Conservation (phyloP, 2,113 vertebrate genomes). For the Piprites chloris region DNA sequence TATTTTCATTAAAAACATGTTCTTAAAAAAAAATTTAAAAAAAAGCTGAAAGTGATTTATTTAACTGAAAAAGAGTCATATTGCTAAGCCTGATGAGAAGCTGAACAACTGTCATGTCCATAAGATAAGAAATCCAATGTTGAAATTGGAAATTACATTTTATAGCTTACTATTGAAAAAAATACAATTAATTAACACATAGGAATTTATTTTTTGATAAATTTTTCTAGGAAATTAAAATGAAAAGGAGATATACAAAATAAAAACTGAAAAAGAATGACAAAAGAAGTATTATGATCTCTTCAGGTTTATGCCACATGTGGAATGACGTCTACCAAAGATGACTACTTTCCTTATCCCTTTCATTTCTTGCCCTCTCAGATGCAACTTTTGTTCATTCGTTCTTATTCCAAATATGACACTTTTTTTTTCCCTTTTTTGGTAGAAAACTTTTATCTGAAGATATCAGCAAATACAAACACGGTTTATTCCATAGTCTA, state of each 20-base stretch:
- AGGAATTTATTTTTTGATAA: background rate
- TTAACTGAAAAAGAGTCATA: background rate
- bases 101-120: background rate
- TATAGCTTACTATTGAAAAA: background rate
- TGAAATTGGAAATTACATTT: background rate
- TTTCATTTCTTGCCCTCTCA: background rate
- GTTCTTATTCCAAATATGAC: background rate
- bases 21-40: background rate
- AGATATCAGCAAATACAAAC: background rate
- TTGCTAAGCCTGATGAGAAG: background rate
- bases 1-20: background rate
- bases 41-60: background rate
- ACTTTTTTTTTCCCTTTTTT: background rate
- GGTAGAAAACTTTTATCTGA: background rate
- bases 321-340: background rate
- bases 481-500: background rate
- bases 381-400: background rate
- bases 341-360: background rate
- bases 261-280: background rate
- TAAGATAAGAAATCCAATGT: background rate
- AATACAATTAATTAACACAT: background rate
- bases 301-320: background rate
- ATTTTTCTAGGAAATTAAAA: background rate
- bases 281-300: background rate
- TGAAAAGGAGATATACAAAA: background rate